Conservation (phyloP, 2,113 vertebrate species). For the Pungitius pungitius region DNA sequence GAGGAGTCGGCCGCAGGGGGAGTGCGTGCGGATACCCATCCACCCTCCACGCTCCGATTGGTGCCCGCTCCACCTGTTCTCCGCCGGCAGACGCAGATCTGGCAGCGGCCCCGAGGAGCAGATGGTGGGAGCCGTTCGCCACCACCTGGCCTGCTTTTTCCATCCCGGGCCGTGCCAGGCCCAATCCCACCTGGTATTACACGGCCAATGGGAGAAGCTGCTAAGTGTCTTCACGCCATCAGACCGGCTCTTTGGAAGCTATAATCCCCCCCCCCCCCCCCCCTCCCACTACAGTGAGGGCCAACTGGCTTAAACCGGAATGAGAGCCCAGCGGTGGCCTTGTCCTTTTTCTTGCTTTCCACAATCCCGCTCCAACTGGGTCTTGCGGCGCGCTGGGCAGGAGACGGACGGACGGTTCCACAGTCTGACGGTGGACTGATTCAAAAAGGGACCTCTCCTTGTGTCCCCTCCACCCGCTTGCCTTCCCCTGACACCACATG, state of each 20-base stretch:
- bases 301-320: slow-evolving; percentile 51
- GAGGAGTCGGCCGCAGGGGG: too few relatives aligned
- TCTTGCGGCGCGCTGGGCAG: slow-evolving; percentile 37
- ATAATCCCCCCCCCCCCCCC: slow-evolving; percentile 23
- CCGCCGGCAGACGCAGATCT: slow-evolving; percentile 50
- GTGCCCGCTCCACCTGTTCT: slow-evolving; percentile 62
- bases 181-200: slow-evolving; percentile 47
- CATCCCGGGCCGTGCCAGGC: slow-evolving; percentile 49
- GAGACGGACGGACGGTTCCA: slow-evolving; percentile 19
- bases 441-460: slow-evolving; percentile 27
- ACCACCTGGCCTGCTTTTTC: slow-evolving; percentile 75
- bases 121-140: slow-evolving; percentile 71
- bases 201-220: slow-evolving; percentile 44
- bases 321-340: slow-evolving; percentile 49
- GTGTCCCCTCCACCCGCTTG: not conserved
- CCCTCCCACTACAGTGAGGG: not conserved
- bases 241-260: not conserved
- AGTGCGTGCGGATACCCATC: slow-evolving; percentile 38
- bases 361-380: slow-evolving; percentile 54
- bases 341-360: slow-evolving; percentile 55
- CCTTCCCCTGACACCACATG: slow-evolving; percentile 9
- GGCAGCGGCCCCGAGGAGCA: slow-evolving; percentile 64
- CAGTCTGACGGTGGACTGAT: slow-evolving; percentile 25
- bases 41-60: slow-evolving; percentile 73
- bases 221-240: not conserved